Evolutionary conservation across 1,140 invertebrate species (phyloP).

Genomic region (Capitella teleta): DNA sequence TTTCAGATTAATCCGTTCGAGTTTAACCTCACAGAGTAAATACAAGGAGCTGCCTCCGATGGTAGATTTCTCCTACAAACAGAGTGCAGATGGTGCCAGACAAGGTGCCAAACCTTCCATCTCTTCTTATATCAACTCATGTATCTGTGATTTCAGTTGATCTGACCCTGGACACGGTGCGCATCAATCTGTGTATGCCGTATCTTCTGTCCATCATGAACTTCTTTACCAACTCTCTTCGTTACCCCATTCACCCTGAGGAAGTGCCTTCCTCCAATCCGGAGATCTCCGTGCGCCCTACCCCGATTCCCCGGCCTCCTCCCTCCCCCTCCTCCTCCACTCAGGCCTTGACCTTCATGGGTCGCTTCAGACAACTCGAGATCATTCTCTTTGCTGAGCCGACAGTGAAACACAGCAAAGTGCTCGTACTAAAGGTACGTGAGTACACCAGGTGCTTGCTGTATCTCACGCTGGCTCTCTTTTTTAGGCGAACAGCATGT

Average conservation of each 20-base stretch:
- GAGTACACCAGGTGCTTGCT: not conserved
- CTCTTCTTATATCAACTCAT: not conserved
- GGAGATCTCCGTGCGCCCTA: not conserved
- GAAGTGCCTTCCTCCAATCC: not conserved
- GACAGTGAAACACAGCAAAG: conserved; percentile 55
- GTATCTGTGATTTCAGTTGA: conserved; percentile 8
- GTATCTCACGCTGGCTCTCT: not conserved
- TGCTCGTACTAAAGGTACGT: conserved; percentile 52
- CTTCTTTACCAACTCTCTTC: conserved; percentile 1
- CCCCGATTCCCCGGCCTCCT: not conserved
- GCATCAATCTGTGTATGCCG: conserved; percentile 2
- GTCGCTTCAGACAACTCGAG: conserved; percentile 55
- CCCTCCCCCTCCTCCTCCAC: not conserved
- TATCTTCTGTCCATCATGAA: not conserved
- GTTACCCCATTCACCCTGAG: not conserved
- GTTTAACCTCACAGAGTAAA: not conserved
- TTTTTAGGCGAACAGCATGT: conserved; percentile 55
- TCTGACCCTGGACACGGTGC: conserved; percentile 5
- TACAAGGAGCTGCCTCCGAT: not conserved
- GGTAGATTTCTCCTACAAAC: not conserved
- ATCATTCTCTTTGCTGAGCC: conserved; percentile 63
- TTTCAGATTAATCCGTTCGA: conserved; percentile 2
- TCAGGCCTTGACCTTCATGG: conserved; percentile 28
- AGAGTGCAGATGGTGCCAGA: conserved; percentile 1
- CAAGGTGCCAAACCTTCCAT: not conserved